Conservation (phyloP, 2,113 vertebrate species). For the Salvator merianae region DNA sequence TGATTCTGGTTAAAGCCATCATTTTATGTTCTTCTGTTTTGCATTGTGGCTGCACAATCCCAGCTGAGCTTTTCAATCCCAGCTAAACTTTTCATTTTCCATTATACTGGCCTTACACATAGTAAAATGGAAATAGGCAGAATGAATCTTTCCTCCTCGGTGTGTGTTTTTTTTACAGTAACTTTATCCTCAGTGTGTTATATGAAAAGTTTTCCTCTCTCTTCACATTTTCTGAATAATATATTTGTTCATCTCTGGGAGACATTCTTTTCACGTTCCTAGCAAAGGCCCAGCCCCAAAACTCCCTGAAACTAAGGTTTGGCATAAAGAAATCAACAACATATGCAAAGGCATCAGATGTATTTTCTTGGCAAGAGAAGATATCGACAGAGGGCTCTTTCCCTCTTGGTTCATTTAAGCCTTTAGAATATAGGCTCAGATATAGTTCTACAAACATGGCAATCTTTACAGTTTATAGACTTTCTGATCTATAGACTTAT, state of each 20-base stretch:
- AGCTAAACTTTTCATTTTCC: background rate
- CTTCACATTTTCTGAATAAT: no score
- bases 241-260: background rate
- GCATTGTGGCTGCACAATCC: background rate
- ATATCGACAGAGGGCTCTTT: background rate
- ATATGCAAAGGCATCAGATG: background rate
- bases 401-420: background rate
- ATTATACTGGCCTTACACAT: background rate
- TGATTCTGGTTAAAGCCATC: background rate
- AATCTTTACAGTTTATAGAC: background rate
- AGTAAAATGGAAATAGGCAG: background rate
- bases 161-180: no score
- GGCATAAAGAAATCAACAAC: background rate
- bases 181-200: no score
- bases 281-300: no score
- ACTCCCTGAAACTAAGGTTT: background rate
- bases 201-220: no score
- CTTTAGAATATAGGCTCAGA: background rate
- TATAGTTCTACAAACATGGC: background rate
- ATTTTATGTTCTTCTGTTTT: background rate
- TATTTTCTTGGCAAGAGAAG: background rate
- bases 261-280: background rate
- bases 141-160: background rate
- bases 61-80: background rate
- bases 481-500: background rate